Conservation (phyloP, 2,888 invertebrate genomes). For the Parnassius glacialis region DNA sequence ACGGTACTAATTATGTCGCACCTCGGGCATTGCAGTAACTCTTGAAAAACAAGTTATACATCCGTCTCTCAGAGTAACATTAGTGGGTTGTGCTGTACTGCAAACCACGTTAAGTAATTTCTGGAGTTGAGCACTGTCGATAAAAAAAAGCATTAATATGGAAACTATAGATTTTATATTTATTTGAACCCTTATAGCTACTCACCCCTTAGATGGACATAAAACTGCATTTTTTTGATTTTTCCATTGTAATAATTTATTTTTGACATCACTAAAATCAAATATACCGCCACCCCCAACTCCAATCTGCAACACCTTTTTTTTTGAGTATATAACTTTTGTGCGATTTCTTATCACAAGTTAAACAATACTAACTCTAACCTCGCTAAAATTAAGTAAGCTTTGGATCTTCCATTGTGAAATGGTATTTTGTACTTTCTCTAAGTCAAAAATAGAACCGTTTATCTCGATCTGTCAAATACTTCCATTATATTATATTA, state of each 20-base stretch:
- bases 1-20: slow-evolving; percentile 30
- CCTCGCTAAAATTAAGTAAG: slow-evolving; percentile 67
- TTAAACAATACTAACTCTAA: slow-evolving; percentile 39
- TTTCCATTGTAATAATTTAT: slow-evolving; percentile 75
- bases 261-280: slow-evolving; percentile 71
- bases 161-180: background rate
- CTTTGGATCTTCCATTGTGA: slow-evolving; percentile 68
- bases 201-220: slow-evolving; percentile 71
- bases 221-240: slow-evolving; percentile 65
- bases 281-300: slow-evolving; percentile 65
- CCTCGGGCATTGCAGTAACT: slow-evolving; percentile 75
- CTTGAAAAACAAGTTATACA: slow-evolving; percentile 84
- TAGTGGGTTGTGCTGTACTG: slow-evolving; percentile 83
- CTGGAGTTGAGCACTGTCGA: slow-evolving; percentile 59
- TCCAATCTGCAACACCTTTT: slow-evolving; percentile 47
- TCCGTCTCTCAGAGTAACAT: slow-evolving; percentile 79
- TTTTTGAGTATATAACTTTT: background rate
- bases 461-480: slow-evolving; percentile 60
- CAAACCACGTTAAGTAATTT: slow-evolving; percentile 83
- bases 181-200: slow-evolving; percentile 5
- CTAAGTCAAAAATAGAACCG: slow-evolving; percentile 62
- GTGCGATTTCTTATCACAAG: background rate
- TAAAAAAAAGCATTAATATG: slow-evolving; percentile 6
- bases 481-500: slow-evolving; percentile 19
- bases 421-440: slow-evolving; percentile 65